These are phyloP conservation scores for Leptura quadrifasciata DNA, from an alignment of 2,888 invertebrate genomes.

Conservation along the genomic window DNA sequence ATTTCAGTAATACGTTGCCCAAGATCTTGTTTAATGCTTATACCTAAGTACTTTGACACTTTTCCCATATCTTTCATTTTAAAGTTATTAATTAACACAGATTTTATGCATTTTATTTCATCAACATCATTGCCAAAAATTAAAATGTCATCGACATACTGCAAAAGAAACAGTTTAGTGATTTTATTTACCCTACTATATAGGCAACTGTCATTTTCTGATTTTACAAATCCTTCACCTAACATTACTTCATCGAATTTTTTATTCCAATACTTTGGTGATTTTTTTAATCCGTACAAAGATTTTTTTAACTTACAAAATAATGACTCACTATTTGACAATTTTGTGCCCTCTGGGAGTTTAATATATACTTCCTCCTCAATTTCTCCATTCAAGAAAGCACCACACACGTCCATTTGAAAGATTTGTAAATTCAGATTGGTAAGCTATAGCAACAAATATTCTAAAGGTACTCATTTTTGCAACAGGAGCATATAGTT, in stretches of 20 bases:
- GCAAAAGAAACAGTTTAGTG: constrained; percentile 41
- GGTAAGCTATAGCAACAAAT: constrained; percentile 11
- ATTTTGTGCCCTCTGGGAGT: constrained; percentile 44
- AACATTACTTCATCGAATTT: constrained; percentile 49
- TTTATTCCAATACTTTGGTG: constrained; percentile 53
- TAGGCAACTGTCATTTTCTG: constrained; percentile 50
- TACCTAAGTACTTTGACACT: constrained; percentile 34
- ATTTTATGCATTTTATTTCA: constrained; percentile 46
- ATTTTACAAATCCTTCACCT: constrained; percentile 44
- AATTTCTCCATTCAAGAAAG: constrained; percentile 55
- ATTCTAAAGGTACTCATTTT: constrained; percentile 77
- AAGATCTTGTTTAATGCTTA: constrained; percentile 30
- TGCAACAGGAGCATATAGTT: constrained; percentile 25
- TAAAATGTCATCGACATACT: constrained; percentile 46
- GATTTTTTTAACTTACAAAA: constrained; percentile 53
- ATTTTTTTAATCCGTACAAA: constrained; percentile 55
- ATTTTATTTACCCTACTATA: constrained; percentile 28
- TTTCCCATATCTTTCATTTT: constrained; percentile 42
- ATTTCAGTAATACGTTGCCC: not conserved
- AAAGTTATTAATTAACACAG: constrained; percentile 24
- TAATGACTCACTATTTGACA: constrained; percentile 32
- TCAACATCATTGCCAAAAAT: constrained; percentile 33
- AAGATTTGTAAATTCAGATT: constrained; percentile 36
- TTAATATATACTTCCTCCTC: constrained; percentile 53
- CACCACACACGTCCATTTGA: constrained; percentile 56